These are phyloP conservation scores for Eubasilissa splendida DNA, from an alignment of 2,888 invertebrate genomes.

Conservation along the genomic window DNA sequence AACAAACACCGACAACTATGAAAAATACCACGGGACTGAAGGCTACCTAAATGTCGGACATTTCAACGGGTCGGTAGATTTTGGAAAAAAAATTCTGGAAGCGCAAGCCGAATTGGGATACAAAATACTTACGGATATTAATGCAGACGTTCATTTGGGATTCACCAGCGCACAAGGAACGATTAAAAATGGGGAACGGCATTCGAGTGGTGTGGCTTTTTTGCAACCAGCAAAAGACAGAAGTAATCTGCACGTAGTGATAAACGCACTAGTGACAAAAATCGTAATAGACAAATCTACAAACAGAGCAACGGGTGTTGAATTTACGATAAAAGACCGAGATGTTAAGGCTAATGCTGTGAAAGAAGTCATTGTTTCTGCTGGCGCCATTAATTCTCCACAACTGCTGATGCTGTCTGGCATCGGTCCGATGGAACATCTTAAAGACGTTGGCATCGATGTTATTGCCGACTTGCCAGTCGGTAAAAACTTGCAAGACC, in stretches of 20 bases:
- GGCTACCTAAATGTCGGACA: slow-evolving; percentile 66
- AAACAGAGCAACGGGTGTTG: slow-evolving; percentile 67
- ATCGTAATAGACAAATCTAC: slow-evolving; percentile 68
- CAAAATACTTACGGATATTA: slow-evolving; percentile 63
- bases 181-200: slow-evolving; percentile 67
- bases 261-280: slow-evolving; percentile 67
- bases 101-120: slow-evolving; percentile 70
- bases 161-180: slow-evolving; percentile 67
- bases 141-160: slow-evolving; percentile 68
- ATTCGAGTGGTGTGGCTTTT: slow-evolving; percentile 73
- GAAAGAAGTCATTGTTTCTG: slow-evolving; percentile 71
- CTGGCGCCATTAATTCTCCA: slow-evolving; percentile 70
- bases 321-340: slow-evolving; percentile 60
- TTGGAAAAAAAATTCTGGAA: slow-evolving; percentile 65
- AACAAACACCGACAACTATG: slow-evolving; percentile 58
- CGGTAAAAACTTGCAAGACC: slow-evolving; percentile 73
- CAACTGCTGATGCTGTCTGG: slow-evolving; percentile 72
- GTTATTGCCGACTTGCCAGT: slow-evolving; percentile 66
- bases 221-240: slow-evolving; percentile 63
- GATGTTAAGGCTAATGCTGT: slow-evolving; percentile 59
- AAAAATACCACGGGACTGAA: slow-evolving; percentile 63
- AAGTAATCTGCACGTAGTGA: slow-evolving; percentile 62
- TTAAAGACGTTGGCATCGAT: slow-evolving; percentile 64
- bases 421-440: slow-evolving; percentile 67
- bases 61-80: slow-evolving; percentile 59